Evolutionary conservation across 92 coral and sea anemone genomes (phyloP).

Genomic region (Bergia sp.): DNA sequence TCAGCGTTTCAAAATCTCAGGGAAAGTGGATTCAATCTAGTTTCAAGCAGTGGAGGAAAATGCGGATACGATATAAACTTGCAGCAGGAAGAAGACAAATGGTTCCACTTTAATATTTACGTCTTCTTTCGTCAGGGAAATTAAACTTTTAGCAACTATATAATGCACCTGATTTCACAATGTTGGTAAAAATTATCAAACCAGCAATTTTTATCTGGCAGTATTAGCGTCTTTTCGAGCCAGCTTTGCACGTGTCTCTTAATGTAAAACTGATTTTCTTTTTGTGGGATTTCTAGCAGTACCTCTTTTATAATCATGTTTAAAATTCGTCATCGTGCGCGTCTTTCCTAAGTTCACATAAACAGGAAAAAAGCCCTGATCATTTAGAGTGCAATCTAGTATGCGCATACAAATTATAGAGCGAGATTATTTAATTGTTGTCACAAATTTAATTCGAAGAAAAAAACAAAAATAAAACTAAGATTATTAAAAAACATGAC

Average conservation of each 20-base stretch:
- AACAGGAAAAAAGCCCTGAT: background rate
- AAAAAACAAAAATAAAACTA: background rate
- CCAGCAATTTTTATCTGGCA: background rate
- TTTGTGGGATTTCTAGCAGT: background rate
- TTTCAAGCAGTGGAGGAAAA: conserved; percentile 83
- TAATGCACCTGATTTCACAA: background rate
- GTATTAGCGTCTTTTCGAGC: background rate
- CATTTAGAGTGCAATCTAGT: background rate
- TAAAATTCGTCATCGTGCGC: background rate
- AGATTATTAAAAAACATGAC: background rate
- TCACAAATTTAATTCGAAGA: background rate
- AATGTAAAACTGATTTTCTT: background rate
- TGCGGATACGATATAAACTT: conserved; percentile 52
- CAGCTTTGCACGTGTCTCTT: background rate
- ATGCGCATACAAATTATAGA: background rate
- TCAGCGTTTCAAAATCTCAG: conserved; percentile 79
- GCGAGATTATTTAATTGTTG: background rate
- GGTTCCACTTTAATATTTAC: conserved; percentile 85
- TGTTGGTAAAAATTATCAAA: background rate
- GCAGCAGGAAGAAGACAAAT: conserved; percentile 81
- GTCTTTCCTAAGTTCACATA: background rate
- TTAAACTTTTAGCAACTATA: background rate
- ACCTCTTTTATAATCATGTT: background rate
- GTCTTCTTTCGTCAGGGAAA: conserved; percentile 69
- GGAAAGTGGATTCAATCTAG: conserved; percentile 73